Evolutionary conservation across 92 coral and sea anemone species (phyloP), one percentile per base, ranked within the genome.

Genomic region (Galaxea fascicularis): DNA sequence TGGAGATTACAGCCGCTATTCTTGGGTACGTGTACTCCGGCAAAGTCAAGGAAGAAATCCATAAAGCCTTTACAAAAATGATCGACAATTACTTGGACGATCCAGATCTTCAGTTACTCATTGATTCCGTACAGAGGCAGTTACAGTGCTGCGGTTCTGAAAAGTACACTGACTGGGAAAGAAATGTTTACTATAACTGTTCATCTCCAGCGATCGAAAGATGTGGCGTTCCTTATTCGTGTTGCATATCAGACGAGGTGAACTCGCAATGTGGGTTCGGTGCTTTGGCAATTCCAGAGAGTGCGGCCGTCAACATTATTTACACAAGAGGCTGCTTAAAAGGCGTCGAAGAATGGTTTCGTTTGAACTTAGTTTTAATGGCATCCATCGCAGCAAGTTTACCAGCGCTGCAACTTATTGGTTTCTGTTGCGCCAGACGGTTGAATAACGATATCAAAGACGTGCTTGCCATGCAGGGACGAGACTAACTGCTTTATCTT

Each of bases 171-270:
- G 98, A 94, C 80, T 97, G 99, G 99, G 90, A 91, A 26, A 86
- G 85, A 20, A 97, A 97, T 65, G 80, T 82, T 4, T 97, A 97
- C 65, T 97, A 90, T 62, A 97, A 97, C 47, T 97, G 99, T 76
- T 91, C 95, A 1, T 91, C 98, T 4, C 95, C 95, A 0, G 86
- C 94, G 30, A 85, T 91, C 13, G 95, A 94, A 64, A 91, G 78
- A 29, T 97, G 99, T 65, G 93, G 97, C 6, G 99, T 95, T 21
- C 99, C 99, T 0, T 93, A 84, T 79, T 97, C 99, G 49, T 97
- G 99, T 53, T 97, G 99, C 71, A 73, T 82, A 10, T 31, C 71
- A n/a, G 98, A 97, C 78, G 93, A 91, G 54, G 86, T 97, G 1
- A 97, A 97, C 49, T 90, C 96, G 15, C 95, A 92, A 78, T 97